Evolutionary conservation across 2,888 invertebrate species (phyloP).

Genomic region (Rhogogaster chlorosoma): DNA sequence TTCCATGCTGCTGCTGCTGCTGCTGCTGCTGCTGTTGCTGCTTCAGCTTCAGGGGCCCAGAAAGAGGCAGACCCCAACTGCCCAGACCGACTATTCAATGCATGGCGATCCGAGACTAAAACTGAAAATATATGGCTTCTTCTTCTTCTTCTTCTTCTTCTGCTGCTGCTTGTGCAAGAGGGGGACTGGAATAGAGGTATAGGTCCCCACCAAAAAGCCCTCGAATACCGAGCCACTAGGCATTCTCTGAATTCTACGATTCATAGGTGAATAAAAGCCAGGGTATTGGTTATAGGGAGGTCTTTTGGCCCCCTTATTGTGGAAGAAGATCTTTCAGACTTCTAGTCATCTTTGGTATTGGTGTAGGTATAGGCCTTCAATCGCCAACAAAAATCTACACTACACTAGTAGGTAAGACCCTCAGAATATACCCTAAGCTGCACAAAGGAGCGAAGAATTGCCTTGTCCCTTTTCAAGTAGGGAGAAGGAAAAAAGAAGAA

Average conservation of each 20-base stretch:
- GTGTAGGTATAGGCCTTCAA: constrained; percentile 7
- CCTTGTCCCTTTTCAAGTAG: neutral
- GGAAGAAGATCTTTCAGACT: constrained; percentile 29
- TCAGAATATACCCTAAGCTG: neutral
- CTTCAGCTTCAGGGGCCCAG: constrained; percentile 13
- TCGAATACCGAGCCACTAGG: constrained; percentile 7
- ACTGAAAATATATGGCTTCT: constrained; percentile 50
- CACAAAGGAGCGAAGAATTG: neutral
- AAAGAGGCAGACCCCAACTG: constrained; percentile 20
- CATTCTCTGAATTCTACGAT: constrained; percentile 41
- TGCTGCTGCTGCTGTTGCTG: neutral
- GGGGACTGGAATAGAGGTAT: constrained; percentile 4
- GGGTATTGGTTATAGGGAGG: neutral
- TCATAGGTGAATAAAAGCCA: constrained; percentile 43
- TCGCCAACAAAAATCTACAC: constrained; percentile 14
- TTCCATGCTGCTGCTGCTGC: neutral
- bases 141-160: neutral
- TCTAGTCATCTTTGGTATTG: constrained; percentile 19
- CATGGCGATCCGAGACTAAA: constrained; percentile 40
- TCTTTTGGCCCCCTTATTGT: neutral
- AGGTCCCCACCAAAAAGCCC: constrained; percentile 12
- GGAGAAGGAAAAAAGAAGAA: neutral
- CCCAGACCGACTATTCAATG: constrained; percentile 31
- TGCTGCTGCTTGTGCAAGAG: neutral
- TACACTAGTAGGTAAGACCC: neutral